phyloP scores from a whole-genome alignment of 2,113 vertebrate species.

The Alectura lathami region DNA sequence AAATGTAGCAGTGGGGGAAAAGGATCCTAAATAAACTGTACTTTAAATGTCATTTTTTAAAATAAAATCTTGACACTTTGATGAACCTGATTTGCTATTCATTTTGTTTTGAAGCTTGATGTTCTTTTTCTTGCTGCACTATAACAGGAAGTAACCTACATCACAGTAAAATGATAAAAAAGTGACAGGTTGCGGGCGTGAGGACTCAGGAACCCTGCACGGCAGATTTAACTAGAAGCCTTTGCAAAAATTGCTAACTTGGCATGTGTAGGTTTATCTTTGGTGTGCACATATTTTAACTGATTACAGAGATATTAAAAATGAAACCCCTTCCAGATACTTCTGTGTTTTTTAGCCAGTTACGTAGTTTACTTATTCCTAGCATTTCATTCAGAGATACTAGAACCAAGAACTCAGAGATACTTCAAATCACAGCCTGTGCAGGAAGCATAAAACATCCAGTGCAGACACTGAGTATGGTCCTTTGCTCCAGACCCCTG shows the following conservation, averaged over 20 bases:
- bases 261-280: not conserved
- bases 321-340: not conserved
- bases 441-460: not conserved
- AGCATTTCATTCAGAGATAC: not conserved
- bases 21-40: not conserved
- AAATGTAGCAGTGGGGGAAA: not conserved
- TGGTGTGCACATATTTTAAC: not conserved
- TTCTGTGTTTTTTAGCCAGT: not conserved
- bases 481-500: not conserved
- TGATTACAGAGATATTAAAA: not conserved
- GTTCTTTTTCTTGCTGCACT: not conserved
- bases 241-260: not conserved
- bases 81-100: not conserved
- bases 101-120: not conserved
- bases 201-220: not conserved
- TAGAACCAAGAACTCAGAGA: not conserved
- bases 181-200: not conserved
- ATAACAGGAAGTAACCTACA: not conserved
- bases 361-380: not conserved
- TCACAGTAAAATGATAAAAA: not conserved
- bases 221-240: not conserved
- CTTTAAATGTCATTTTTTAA: not conserved
- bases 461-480: not conserved
- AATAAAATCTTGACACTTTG: not conserved
- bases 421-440: not conserved